Conservation (phyloP, 2,888 invertebrate species). For the Eristalinus sepulchralis region DNA sequence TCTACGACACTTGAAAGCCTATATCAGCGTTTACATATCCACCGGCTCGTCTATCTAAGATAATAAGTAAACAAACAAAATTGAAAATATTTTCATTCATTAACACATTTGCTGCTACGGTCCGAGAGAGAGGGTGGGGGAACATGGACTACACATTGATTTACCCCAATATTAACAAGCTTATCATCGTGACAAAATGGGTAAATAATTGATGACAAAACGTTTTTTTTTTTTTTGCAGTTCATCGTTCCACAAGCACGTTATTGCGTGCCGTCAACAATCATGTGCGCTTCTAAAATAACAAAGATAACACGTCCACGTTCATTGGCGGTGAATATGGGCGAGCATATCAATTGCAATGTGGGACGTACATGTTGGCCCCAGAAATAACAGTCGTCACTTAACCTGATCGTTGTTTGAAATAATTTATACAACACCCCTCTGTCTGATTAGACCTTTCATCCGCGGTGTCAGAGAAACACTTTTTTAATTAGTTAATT, state of each 20-base stretch:
- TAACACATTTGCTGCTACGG: too few species aligned
- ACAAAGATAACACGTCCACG: slow-evolving; percentile 16
- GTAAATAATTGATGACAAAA: slow-evolving; percentile 27
- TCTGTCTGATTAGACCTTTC: background rate
- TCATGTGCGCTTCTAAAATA: background rate
- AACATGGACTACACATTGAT: background rate
- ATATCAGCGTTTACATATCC: too few species aligned
- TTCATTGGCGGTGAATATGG: background rate
- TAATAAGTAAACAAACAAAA: too few species aligned
- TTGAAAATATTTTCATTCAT: too few species aligned
- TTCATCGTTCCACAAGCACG: slow-evolving; percentile 7
- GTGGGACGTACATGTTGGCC: background rate
- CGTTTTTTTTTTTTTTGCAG: slow-evolving; percentile 2
- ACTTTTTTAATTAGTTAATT: background rate
- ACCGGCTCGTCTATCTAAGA: too few species aligned
- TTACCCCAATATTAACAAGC: background rate
- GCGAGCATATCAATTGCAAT: background rate
- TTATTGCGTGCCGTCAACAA: slow-evolving; percentile 31
- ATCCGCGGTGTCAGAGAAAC: too few species aligned
- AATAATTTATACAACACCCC: background rate
- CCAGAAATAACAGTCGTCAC: background rate
- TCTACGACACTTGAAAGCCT: too few species aligned
- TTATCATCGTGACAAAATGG: background rate
- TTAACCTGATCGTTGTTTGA: background rate
- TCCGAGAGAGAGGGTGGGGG: too few species aligned